A percentile compares a stretch with the other conserved stretches of the same genome.
Evolutionary conservation across 2,113 vertebrate genomes (phyloP).

Genomic region (Platycercus adscitus): DNA sequence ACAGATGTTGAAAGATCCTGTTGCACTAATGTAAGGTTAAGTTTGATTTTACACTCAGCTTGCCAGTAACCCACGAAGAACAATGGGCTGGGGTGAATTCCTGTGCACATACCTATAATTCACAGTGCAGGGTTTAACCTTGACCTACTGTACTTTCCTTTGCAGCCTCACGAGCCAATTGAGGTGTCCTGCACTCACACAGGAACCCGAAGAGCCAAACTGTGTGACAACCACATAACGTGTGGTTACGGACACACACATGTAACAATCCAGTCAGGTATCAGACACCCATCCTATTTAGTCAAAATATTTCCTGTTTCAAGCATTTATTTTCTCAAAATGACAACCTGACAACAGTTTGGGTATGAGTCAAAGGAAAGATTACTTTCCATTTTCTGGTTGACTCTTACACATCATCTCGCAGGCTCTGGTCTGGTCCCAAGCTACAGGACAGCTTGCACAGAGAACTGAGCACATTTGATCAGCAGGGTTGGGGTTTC

Average conservation of each 20-base stretch:
- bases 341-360: constrained; percentile 56
- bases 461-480: not conserved
- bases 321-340: constrained; percentile 67
- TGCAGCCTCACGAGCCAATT: not conserved
- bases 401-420: not conserved
- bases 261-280: not conserved
- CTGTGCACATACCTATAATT: not conserved
- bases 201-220: not conserved
- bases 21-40: not conserved
- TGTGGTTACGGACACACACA: not conserved
- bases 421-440: not conserved
- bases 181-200: not conserved
- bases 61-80: not conserved
- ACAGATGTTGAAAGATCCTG: not conserved
- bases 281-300: constrained; percentile 34
- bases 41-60: not conserved
- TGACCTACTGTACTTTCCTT: not conserved
- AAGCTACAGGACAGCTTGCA: not conserved
- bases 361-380: constrained; percentile 69
- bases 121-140: not conserved
- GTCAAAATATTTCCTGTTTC: constrained; percentile 69
- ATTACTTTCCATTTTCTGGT: constrained; percentile 73
- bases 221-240: not conserved
- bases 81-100: not conserved
- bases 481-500: not conserved